phyloP scores from a whole-genome alignment of 2,113 vertebrate genomes.

The Dipodomys merriami region DNA sequence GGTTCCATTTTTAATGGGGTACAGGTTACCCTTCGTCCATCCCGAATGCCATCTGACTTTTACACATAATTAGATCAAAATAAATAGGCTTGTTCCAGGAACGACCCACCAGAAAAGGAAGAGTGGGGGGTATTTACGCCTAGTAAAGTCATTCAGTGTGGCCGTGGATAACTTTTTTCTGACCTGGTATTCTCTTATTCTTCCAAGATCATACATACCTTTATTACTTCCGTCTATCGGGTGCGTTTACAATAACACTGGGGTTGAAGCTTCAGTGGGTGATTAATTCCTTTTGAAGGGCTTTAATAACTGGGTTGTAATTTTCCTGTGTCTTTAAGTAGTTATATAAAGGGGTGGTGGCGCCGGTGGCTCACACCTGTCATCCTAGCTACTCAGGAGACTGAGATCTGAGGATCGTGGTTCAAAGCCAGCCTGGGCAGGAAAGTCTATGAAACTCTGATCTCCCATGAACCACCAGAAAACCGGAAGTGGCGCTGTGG shows the following conservation, averaged over 20 bases:
- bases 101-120: background rate
- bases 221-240: background rate
- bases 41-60: background rate
- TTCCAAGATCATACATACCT: background rate
- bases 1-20: slow-evolving; percentile 19
- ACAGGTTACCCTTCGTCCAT: too few species aligned
- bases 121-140: background rate
- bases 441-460: too few species aligned
- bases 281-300: background rate
- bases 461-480: too few species aligned
- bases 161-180: background rate
- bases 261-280: background rate
- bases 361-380: background rate
- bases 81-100: background rate
- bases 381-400: too few species aligned
- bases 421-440: too few species aligned
- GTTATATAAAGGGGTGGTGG: too few species aligned
- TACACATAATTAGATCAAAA: background rate
- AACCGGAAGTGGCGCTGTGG: too few species aligned
- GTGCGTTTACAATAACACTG: background rate
- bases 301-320: background rate
- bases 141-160: background rate
- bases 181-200: background rate
- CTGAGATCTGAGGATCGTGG: too few species aligned
- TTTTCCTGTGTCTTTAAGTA: too few species aligned